Evolutionary conservation across 2,888 invertebrate species (phyloP), one percentile per base, ranked within the genome.

Genomic region (Graphium colonna): DNA sequence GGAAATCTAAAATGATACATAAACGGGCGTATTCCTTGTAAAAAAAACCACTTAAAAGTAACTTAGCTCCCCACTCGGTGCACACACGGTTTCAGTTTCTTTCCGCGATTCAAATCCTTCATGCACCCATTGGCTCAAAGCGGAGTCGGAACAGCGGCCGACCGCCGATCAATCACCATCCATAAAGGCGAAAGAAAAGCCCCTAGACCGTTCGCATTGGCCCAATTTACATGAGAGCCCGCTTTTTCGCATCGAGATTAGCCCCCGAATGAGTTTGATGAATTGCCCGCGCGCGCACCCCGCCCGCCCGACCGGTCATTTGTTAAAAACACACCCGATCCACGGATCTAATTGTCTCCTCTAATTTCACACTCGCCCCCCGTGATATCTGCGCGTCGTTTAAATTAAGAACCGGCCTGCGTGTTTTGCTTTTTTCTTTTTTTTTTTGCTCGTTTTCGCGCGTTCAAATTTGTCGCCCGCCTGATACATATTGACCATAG

Each of bases 311-410:
- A 75, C 75, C 83, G 86, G 87, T 86, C 89, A 89, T 89, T 88
- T 89, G 89, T 89, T 89, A 89, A 89, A 89, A 89, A 89, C 87
- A 89, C 89, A 87, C 85, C 84, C 85, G 85, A 85, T 85, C 87
- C 85, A 76, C 68, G 84, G 84, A 88, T 88, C 85, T 88, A 88
- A 89, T 89, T 89, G 89, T 88, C 88, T 88, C 73, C 85, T 89
- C 87, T 88, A 84, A 88, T 89, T 88, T 88, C 86, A 87, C 83
- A 81, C 87, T 80, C 21, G 21, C 21, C 85, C 77, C 75, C 78
- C 69, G 73, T 82, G 84, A 83, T 85, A 83, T 82, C 82, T 80
- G 74, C 74, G 68, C 75, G 71, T 70, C 62, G 69, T 76, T 77
- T 69, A 77, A 79, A 80, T 83, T 76, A 78, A 77, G 75, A 58